These are phyloP conservation scores for Ellobius talpinus DNA, from an alignment of 2,113 vertebrate species.

Conservation along the genomic window DNA sequence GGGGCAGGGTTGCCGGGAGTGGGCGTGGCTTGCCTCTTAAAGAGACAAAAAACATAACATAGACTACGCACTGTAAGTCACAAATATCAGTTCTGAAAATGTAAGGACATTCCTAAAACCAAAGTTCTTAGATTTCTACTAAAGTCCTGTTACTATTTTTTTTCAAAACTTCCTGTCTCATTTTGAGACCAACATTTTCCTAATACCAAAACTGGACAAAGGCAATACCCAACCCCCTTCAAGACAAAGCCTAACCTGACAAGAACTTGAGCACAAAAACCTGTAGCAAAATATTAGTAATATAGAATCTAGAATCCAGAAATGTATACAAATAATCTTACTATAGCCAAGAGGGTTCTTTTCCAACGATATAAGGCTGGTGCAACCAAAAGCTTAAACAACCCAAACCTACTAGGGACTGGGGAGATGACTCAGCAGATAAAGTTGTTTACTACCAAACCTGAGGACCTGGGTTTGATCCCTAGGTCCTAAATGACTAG, in stretches of 20 bases:
- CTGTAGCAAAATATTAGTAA: slow-evolving; percentile 50
- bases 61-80: slow-evolving; percentile 35
- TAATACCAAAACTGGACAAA: slow-evolving; percentile 46
- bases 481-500: background rate
- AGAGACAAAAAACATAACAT: too few relatives aligned
- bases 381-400: slow-evolving; percentile 17
- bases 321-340: slow-evolving; percentile 57
- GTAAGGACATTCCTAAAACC: slow-evolving; percentile 42
- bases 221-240: background rate
- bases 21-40: too few relatives aligned
- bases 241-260: slow-evolving; percentile 28
- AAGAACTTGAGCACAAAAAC: slow-evolving; percentile 50
- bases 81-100: slow-evolving; percentile 61
- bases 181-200: slow-evolving; percentile 37
- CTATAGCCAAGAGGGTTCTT: background rate
- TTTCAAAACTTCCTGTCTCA: slow-evolving; percentile 49
- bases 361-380: background rate
- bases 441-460: background rate
- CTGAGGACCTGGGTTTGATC: background rate
- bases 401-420: too few relatives aligned
- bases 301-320: slow-evolving; percentile 7
- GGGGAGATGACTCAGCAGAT: background rate
- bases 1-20: too few relatives aligned
- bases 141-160: slow-evolving; percentile 52
- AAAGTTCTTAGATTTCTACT: slow-evolving; percentile 10